Conservation (phyloP, 2,888 invertebrate species). For the Drosophila algonquin region DNA sequence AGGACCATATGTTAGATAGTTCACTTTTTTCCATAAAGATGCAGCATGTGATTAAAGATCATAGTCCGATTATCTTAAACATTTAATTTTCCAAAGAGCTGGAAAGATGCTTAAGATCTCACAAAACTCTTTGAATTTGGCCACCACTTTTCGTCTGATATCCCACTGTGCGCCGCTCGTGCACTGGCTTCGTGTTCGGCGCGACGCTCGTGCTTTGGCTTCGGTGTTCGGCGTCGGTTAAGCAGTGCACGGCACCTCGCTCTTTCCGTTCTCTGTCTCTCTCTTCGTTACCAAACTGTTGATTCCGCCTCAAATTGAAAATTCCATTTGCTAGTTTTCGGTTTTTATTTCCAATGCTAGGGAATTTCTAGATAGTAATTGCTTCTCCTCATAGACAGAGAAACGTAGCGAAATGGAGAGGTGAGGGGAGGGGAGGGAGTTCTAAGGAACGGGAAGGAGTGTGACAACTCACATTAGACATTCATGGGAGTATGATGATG, state of each 20-base stretch:
- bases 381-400: conserved; percentile 3
- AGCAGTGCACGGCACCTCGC: conserved; percentile 53
- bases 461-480: conserved; percentile 62
- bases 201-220: background rate
- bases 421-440: too few species aligned
- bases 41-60: too few species aligned
- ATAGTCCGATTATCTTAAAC: too few species aligned
- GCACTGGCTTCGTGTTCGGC: too few species aligned
- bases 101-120: too few species aligned
- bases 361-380: conserved; percentile 10
- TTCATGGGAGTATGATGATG: conserved; percentile 47
- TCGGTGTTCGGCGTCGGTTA: conserved; percentile 59
- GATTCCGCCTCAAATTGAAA: conserved; percentile 51
- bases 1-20: too few species aligned
- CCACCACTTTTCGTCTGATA: too few species aligned
- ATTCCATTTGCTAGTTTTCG: conserved; percentile 13
- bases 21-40: too few species aligned
- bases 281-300: conserved; percentile 69
- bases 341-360: conserved; percentile 6
- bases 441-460: background rate
- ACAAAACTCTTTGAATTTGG: too few species aligned
- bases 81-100: too few species aligned
- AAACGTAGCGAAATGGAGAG: conserved; percentile 3
- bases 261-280: conserved; percentile 27
- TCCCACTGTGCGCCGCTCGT: too few species aligned